Conservation (phyloP, 1,140 invertebrate genomes). For the Lysiphlebus fabarum region DNA sequence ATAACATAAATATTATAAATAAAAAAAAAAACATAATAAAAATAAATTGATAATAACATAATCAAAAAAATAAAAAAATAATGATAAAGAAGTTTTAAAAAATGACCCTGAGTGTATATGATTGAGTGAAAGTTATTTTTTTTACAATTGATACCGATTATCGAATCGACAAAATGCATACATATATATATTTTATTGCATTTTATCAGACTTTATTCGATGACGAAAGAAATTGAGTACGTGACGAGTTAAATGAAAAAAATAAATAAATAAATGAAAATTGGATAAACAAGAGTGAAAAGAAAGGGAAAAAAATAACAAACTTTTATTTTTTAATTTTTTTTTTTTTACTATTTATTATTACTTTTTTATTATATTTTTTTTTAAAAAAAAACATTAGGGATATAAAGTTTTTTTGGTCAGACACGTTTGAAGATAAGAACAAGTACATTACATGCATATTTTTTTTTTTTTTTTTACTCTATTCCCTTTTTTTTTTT, state of each 20-base stretch:
- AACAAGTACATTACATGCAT: conserved; percentile 4
- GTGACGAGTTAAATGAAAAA: conserved; percentile 10
- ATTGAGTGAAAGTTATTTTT: conserved; percentile 24
- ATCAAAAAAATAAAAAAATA: neutral
- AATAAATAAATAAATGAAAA: conserved; percentile 17
- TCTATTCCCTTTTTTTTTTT: neutral
- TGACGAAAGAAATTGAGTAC: neutral
- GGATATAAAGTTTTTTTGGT: conserved; percentile 7
- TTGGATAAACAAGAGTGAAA: neutral
- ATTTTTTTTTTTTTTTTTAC: conserved; percentile 10
- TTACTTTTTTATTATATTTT: neutral
- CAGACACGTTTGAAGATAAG: conserved; percentile 21
- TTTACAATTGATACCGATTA: conserved; percentile 20
- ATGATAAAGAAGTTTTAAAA: neutral
- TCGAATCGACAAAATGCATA: conserved; percentile 18
- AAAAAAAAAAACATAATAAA: too few species aligned
- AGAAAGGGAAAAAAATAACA: conserved; percentile 5
- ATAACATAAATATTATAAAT: too few species aligned
- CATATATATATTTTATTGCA: too few species aligned
- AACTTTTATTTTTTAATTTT: neutral
- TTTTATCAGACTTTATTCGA: neutral
- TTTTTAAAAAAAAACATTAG: neutral
- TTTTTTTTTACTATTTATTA: too few species aligned
- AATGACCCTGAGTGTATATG: neutral
- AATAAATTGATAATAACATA: neutral